These are phyloP conservation scores for Drusus annulatus DNA, from an alignment of 1,140 invertebrate species.

Conservation along the genomic window DNA sequence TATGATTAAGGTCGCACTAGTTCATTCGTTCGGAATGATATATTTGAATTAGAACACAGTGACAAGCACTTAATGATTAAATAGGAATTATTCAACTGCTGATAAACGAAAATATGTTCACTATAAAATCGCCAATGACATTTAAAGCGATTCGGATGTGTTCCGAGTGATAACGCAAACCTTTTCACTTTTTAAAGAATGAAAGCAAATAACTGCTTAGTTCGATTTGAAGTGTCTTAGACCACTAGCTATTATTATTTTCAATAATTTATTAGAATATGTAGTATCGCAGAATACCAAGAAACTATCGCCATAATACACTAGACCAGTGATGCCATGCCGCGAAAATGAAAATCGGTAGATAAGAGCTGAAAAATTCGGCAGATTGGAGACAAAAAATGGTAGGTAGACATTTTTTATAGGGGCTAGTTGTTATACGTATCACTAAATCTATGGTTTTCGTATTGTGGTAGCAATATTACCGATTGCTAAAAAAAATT, in stretches of 20 bases:
- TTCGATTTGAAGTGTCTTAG: not conserved
- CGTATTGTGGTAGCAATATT: no score
- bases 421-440: no score
- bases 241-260: not conserved
- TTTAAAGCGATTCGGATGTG: conserved; percentile 41
- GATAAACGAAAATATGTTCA: conserved; percentile 49
- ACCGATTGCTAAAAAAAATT: no score
- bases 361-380: no score
- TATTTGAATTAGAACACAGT: conserved; percentile 13
- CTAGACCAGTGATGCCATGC: conserved; percentile 31
- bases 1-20: conserved; percentile 34
- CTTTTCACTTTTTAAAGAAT: not conserved
- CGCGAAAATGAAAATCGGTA: no score
- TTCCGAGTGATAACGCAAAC: conserved; percentile 20
- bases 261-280: conserved; percentile 23
- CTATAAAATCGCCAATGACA: conserved; percentile 48
- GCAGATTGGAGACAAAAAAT: no score
- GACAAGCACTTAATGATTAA: conserved; percentile 22
- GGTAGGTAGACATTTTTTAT: no score
- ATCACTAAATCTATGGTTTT: no score
- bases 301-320: conserved; percentile 38
- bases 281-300: conserved; percentile 17
- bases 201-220: not conserved
- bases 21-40: conserved; percentile 30
- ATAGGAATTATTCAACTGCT: conserved; percentile 42